phyloP scores from a whole-genome alignment of 2,888 invertebrate genomes.

The Oscheius onirici region DNA sequence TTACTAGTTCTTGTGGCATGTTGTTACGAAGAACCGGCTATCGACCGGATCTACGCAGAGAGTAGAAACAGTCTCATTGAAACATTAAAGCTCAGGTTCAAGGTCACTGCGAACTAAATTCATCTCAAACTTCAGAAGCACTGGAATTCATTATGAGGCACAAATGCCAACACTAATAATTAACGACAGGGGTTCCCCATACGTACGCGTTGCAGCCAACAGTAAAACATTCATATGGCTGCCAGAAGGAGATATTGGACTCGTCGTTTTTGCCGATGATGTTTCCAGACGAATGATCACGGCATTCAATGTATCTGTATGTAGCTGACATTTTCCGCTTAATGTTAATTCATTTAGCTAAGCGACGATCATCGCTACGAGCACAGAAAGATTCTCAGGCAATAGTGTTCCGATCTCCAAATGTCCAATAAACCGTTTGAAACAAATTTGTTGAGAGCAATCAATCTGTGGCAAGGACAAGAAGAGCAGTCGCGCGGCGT shows the following conservation, averaged over 20 bases:
- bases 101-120: not conserved
- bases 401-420: constrained; percentile 1
- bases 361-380: constrained; percentile 23
- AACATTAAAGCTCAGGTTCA: constrained; percentile 32
- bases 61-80: constrained; percentile 31
- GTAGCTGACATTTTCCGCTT: not conserved
- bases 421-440: not conserved
- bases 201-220: constrained; percentile 23
- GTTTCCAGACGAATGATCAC: not conserved
- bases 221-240: constrained; percentile 30
- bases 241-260: constrained; percentile 24
- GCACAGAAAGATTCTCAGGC: constrained; percentile 16
- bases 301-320: constrained; percentile 11
- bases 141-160: constrained; percentile 30
- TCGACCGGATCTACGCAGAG: constrained; percentile 20
- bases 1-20: constrained; percentile 30
- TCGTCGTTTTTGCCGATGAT: constrained; percentile 20
- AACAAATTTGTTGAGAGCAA: not conserved
- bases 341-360: constrained; percentile 4
- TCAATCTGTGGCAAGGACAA: not conserved
- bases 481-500: not conserved
- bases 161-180: constrained; percentile 11
- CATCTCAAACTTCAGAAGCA: constrained; percentile 12
- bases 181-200: constrained; percentile 30
- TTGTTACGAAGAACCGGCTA: constrained; percentile 30